Evolutionary conservation across 1,140 invertebrate species (phyloP), one percentile per base, ranked within the genome.

Genomic region (Doryteuthis pealeii): DNA sequence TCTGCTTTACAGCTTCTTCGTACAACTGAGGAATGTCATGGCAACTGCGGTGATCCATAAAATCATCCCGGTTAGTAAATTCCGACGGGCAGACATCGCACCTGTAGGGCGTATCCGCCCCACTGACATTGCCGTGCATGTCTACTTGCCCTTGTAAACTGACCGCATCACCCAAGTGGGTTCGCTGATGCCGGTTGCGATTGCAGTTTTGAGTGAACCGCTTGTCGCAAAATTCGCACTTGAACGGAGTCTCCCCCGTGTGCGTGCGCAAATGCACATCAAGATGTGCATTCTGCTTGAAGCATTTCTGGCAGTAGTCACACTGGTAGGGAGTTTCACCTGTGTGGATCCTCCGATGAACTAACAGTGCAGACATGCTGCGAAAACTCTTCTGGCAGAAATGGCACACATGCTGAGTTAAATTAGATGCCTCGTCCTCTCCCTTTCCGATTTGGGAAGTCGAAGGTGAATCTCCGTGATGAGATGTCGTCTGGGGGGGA

Each of bases 151-250:
- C n/a, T n/a, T n/a, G n/a, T n/a, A n/a, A n/a, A n/a, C n/a, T n/a
- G n/a, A n/a, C n/a, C n/a, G n/a, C n/a, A n/a, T n/a, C n/a, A n/a
- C n/a, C n/a, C n/a, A n/a, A n/a, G n/a, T n/a, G n/a, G n/a, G n/a
- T n/a, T 32, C 72, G 74, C 18, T 28, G 62, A 40, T 78, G 77
- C 32, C 70, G 54, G 40, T 70, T 74, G 1, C 73, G 74, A 33
- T 71, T 69, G 15, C 94, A 94, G 87, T 94, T 86, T 43, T 88
- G 83, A 49, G 84, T 79, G 70, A 87, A 89, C 6, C 74, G 72
- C 26, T 80, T 77, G 12, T 82, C 82, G 80, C 81, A 83, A 18
- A 78, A 28, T 28, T 73, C 77, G 70, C 81, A 83, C 26, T 73
- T 68, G 43, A 77, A 80, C 1, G 80, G 81, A n/a, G 75, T 79